Percentiles rank a stretch among this genome's conserved stretches.
phyloP scores from a whole-genome alignment of 2,797 vertebrate genomes.

The Natrix natrix region DNA sequence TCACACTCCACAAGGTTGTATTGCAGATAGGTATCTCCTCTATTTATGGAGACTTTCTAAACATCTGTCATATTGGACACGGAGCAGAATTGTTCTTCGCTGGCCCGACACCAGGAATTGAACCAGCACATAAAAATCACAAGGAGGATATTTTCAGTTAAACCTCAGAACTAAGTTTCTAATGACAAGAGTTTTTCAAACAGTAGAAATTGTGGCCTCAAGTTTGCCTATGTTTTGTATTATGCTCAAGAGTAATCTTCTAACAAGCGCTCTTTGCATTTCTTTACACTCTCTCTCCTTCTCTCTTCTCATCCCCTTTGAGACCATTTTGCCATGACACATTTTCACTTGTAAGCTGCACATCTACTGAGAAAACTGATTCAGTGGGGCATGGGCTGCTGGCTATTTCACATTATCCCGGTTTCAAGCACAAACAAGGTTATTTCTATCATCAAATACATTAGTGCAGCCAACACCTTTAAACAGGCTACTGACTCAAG shows the following conservation, averaged over 20 bases:
- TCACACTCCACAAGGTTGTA: background rate
- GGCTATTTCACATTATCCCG: background rate
- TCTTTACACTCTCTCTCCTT: background rate
- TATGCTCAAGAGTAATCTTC: background rate
- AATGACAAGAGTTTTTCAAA: background rate
- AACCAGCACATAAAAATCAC: background rate
- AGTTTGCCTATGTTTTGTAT: background rate
- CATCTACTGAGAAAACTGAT: background rate
- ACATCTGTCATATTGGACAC: background rate
- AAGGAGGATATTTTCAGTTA: background rate
- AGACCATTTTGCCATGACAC: background rate
- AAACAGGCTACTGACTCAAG: background rate
- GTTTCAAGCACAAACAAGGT: background rate
- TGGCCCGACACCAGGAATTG: background rate
- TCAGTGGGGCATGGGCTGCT: background rate
- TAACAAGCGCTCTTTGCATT: background rate
- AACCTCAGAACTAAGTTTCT: background rate
- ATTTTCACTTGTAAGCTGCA: background rate
- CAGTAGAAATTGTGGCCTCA: background rate
- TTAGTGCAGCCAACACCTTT: background rate
- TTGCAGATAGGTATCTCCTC: background rate
- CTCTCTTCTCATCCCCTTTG: background rate
- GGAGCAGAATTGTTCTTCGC: background rate
- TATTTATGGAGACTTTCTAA: background rate
- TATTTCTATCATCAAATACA: background rate